Base-by-base conservation (phyloP, 2,797 vertebrate species). In the Scleropages formosus region DNA sequence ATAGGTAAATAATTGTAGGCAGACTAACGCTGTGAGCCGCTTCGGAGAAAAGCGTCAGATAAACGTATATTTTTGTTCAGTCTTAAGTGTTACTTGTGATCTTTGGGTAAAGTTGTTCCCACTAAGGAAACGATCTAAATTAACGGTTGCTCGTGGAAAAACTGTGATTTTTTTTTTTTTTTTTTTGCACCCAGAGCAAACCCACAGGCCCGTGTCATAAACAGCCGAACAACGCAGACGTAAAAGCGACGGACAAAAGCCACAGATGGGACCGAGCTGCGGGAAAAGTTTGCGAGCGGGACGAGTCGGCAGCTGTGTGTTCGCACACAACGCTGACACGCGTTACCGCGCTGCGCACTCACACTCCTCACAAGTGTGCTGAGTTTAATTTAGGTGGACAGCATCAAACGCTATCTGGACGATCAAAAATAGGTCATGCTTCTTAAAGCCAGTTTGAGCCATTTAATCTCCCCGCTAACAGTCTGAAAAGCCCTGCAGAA, bases 351-450 rank as follows among this genome's bases (percentile, higher is more conserved):
- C 92, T 87, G 90, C 89, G 85, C 89, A 88, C 89, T 90, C 89
- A 89, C 81, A 88, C 84, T 80, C 83, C 60, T 71, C 84, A 84
- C 86, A 88, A 89, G 88, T 80, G 78, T 84, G 73, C 83, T 75
- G 83, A 86, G 83, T 90, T 89, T 90, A 87, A 92, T 92, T 89
- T 90, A 88, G 86, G 84, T 87, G 88, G 88, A 90, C 87, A 83
- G 86, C 89, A 88, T 91, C 90, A 85, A 87, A 81, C 87, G 84
- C 84, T 88, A 91, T 92, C 89, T 85, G 88, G 85, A 87, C 71
- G 88, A 90, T 91, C 87, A 86, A 88, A 93, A 91, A 91, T 91
- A 89, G 92, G 91, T 92, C 90, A 92, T 84, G 84, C 83, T 83
- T 92, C 88, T 89, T 85, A 86, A 86, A 90, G 87, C 84, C 85